These are phyloP conservation scores for Manacus vitellinus DNA, from an alignment of 2,113 vertebrate genomes.

Conservation along the genomic window DNA sequence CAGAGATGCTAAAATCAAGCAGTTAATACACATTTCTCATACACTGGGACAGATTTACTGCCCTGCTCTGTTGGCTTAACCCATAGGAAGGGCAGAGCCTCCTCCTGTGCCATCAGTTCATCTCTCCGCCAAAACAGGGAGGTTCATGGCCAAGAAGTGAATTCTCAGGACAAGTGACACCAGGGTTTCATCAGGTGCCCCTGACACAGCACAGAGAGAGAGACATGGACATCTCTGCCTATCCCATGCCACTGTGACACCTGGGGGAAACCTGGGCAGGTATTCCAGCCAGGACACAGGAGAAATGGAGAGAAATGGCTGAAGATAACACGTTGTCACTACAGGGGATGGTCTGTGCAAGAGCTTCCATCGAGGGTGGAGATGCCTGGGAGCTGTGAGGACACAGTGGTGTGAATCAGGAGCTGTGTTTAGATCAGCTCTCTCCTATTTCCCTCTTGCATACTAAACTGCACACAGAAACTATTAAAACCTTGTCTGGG, in stretches of 20 bases:
- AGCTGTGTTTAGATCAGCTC: background rate
- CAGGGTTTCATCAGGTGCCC: background rate
- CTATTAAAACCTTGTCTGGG: background rate
- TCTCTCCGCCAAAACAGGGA: background rate
- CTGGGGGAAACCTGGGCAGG: background rate
- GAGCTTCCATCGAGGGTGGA: background rate
- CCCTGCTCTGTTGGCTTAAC: background rate
- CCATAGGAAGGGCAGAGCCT: background rate
- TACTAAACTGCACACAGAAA: background rate
- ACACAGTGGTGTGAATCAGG: rapidly evolving
- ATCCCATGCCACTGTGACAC: rapidly evolving
- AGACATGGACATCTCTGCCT: rapidly evolving
- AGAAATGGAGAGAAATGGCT: background rate
- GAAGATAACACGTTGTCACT: background rate
- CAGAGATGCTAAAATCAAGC: background rate
- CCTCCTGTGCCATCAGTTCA: background rate
- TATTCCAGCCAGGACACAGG: background rate
- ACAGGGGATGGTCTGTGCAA: background rate
- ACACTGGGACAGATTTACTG: background rate
- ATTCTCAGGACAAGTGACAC: background rate
- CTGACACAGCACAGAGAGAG: background rate
- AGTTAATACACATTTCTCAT: background rate
- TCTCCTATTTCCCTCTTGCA: background rate
- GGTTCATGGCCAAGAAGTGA: background rate
- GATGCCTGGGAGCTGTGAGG: background rate